These are phyloP conservation scores for Drosophila villosipedis DNA, from an alignment of 2,888 invertebrate genomes.

Conservation along the genomic window DNA sequence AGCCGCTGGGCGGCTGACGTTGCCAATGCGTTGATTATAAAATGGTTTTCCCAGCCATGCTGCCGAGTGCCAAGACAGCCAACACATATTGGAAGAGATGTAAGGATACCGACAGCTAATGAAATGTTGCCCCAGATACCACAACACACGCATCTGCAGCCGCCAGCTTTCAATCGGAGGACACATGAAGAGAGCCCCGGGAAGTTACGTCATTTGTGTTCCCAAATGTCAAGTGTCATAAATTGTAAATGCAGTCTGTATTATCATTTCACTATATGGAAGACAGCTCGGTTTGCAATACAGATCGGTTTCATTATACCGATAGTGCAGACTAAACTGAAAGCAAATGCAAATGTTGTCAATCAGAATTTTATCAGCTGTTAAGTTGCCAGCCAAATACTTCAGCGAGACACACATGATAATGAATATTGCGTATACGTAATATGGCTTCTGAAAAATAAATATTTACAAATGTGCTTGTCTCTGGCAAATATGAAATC, in stretches of 20 bases:
- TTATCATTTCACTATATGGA: background rate
- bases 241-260: slow-evolving; percentile 49
- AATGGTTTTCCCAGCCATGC: slow-evolving; percentile 37
- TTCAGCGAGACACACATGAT: background rate
- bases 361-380: slow-evolving; percentile 5
- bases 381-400: slow-evolving; percentile 15
- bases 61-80: slow-evolving; percentile 31
- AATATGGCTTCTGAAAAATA: background rate
- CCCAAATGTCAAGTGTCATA: slow-evolving; percentile 34
- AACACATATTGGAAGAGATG: slow-evolving; percentile 30
- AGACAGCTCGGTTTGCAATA: background rate
- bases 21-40: slow-evolving; percentile 49
- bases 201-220: background rate
- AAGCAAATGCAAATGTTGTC: slow-evolving; percentile 8
- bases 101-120: slow-evolving; percentile 63
- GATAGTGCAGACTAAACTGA: slow-evolving; percentile 21
- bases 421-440: slow-evolving; percentile 30
- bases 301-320: slow-evolving; percentile 17
- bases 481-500: background rate
- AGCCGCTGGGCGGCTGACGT: slow-evolving; percentile 46
- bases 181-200: background rate
- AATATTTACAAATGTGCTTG: background rate
- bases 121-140: slow-evolving; percentile 49
- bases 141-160: slow-evolving; percentile 25
- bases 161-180: slow-evolving; percentile 13